Evolutionary conservation across 2,113 vertebrate genomes (phyloP).

Genomic region (Phaetusa simplex): DNA sequence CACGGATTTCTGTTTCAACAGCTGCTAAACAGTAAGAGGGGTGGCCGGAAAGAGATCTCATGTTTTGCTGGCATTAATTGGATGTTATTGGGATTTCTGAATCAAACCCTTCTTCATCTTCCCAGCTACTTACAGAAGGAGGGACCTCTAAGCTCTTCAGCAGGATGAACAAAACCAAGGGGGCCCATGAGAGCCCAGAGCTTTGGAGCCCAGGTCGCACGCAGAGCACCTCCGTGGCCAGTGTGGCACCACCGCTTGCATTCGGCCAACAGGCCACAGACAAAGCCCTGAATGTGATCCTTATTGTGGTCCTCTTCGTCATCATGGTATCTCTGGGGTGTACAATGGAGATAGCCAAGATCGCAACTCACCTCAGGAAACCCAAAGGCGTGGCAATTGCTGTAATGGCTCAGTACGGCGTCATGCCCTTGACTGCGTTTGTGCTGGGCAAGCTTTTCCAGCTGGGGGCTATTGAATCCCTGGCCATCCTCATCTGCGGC

Average conservation of each 20-base stretch:
- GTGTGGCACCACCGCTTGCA: conserved; percentile 31
- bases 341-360: conserved; percentile 84
- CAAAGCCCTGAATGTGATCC: conserved; percentile 58
- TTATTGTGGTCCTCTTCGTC: conserved; percentile 68
- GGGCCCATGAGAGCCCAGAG: not conserved
- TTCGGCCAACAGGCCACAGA: conserved; percentile 41
- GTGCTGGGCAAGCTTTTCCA: conserved; percentile 74
- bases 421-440: conserved; percentile 87
- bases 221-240: not conserved
- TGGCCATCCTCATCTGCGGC: conserved; percentile 84
- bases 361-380: conserved; percentile 76
- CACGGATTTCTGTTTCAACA: not conserved
- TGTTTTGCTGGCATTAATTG: not conserved
- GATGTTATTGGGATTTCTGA: not conserved
- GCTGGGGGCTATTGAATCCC: conserved; percentile 71
- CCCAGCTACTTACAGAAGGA: not conserved
- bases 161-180: not conserved
- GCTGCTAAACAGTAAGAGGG: not conserved
- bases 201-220: not conserved
- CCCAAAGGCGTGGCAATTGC: conserved; percentile 81
- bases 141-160: not conserved
- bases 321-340: conserved; percentile 83
- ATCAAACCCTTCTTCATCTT: not conserved
- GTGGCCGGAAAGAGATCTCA: not conserved
- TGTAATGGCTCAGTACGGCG: conserved; percentile 80